phyloP scores from a whole-genome alignment of 2,113 vertebrate genomes.

The Proteles cristata region DNA sequence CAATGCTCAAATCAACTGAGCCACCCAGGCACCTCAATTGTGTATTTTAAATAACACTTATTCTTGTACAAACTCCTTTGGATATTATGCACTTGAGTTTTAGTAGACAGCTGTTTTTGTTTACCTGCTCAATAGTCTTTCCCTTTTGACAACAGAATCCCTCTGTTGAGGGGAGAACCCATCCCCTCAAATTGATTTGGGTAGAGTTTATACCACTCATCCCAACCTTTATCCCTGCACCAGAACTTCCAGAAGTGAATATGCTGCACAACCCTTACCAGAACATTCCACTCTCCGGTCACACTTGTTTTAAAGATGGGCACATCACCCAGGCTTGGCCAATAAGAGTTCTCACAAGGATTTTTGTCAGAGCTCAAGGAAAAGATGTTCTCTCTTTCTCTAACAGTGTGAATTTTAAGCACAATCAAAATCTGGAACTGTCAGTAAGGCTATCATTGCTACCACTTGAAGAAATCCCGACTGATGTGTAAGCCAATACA shows the following conservation, averaged over 20 bases:
- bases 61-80: not conserved
- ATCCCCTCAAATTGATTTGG: not conserved
- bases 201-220: not conserved
- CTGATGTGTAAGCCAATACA: not conserved
- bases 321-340: not conserved
- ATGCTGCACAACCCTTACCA: not conserved
- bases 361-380: not conserved
- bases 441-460: not conserved
- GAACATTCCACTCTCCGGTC: not conserved
- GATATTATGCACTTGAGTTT: not conserved
- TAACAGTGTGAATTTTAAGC: not conserved
- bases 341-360: not conserved
- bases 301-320: not conserved
- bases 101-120: not conserved
- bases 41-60: not conserved
- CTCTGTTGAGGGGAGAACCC: not conserved
- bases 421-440: not conserved
- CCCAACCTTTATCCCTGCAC: not conserved
- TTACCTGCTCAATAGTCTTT: not conserved
- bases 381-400: not conserved
- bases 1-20: no score
- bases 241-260: not conserved
- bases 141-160: not conserved
- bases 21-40: no score
- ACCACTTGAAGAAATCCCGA: not conserved